A percentile compares a stretch with the other conserved stretches of the same genome.
Conservation (phyloP, 2,797 vertebrate species). For the Siniperca obscura region DNA sequence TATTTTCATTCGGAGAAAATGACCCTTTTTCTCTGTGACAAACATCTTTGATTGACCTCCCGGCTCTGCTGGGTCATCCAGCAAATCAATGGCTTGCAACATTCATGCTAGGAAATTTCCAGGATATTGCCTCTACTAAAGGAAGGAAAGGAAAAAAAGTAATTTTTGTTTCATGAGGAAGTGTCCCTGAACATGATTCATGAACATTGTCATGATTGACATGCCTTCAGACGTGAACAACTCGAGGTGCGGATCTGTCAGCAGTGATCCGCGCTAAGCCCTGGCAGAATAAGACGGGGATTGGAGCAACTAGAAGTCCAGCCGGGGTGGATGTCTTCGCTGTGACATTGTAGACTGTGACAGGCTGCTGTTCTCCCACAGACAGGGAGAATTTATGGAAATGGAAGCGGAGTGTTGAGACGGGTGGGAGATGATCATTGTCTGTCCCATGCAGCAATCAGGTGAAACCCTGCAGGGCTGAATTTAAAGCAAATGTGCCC, state of each 20-base stretch:
- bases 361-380: conserved; percentile 69
- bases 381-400: conserved; percentile 82
- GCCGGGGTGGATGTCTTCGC: conserved; percentile 69
- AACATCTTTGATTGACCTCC: conserved; percentile 72
- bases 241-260: conserved; percentile 73
- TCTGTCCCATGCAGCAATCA: conserved; percentile 82
- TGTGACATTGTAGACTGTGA: conserved; percentile 78
- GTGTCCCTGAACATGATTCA: conserved; percentile 42
- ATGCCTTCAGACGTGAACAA: conserved; percentile 67
- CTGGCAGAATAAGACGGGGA: conserved; percentile 64
- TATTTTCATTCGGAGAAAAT: conserved; percentile 69
- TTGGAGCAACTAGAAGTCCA: conserved; percentile 72
- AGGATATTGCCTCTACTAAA: conserved; percentile 31
- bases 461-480: conserved; percentile 81
- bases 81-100: conserved; percentile 62
- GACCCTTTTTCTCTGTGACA: conserved; percentile 53
- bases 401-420: conserved; percentile 76
- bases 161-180: conserved; percentile 63
- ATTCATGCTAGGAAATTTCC: conserved; percentile 32
- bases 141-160: conserved; percentile 6
- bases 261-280: conserved; percentile 70
- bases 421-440: conserved; percentile 80
- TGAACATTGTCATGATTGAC: conserved; percentile 59
- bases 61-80: conserved; percentile 53
- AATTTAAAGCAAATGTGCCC: conserved; percentile 84